Evolutionary conservation across 1,140 invertebrate genomes (phyloP), one percentile per base, ranked within the genome.

Genomic region (Cydia splendana): DNA sequence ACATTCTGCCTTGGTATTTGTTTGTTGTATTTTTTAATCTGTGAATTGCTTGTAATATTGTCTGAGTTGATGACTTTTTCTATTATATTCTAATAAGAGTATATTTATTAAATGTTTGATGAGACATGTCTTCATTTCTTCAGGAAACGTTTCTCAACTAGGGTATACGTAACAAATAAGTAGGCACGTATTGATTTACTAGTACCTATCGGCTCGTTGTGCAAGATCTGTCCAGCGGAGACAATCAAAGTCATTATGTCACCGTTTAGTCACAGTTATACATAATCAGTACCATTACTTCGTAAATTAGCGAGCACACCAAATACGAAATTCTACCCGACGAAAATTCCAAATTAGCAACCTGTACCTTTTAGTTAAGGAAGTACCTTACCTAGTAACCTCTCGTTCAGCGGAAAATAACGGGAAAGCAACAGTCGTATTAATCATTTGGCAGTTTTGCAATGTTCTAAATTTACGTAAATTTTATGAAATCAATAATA

Each of bases 191-290:
- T 75, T 62, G 77, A 73, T 78, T 76, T 62, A 62, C 65, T 71
- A 71, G 34, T 71, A 38, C 34, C 34, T 38, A 38, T 38, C 67
- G 3, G 67, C 74, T 67, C 62, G 53, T 78, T 75, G 74, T 77
- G 75, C 67, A 76, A 77, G 74, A 77, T 28, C 18, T 73, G 45
- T 24, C 51, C 15, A 51, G 20, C 65, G 74, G 57, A 69, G 48
- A 78, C 65, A 78, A 78, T 30, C 74, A 77, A 75, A 79, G 77
- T 78, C 78, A 81, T 86, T 83, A 84, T 81, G 83, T 83, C 86
- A 87, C 75, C 65, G 69, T 79, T 80, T 82, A 79, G 73, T 62
- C 57, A 62, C 57, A 62, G 57, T 62, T 24, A 10, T 24, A 62
- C 57, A 62, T 62, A 74, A 71, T 62, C 57, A 62, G 57, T 62